Evolutionary conservation across 2,888 invertebrate genomes (phyloP).

Genomic region (Suillia variegata): DNA sequence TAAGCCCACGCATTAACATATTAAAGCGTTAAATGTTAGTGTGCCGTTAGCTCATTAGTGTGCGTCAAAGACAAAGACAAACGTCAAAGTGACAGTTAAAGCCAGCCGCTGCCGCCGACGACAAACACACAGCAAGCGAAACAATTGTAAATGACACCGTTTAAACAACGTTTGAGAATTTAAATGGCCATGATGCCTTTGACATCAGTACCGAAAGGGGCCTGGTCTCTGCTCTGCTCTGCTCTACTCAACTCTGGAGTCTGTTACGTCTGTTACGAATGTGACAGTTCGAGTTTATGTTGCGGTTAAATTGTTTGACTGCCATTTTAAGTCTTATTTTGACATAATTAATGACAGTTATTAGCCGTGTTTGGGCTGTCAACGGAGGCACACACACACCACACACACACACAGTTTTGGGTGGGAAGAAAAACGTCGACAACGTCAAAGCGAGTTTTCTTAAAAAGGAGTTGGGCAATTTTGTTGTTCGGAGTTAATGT

Average conservation of each 20-base stretch:
- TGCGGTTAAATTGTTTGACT: constrained; percentile 13
- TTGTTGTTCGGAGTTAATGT: too few relatives aligned
- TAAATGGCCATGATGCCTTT: too few relatives aligned
- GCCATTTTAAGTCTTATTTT: constrained; percentile 52
- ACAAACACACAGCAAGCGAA: constrained; percentile 4
- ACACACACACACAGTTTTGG: neutral
- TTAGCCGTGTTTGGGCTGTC: constrained; percentile 40
- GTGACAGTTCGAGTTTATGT: constrained; percentile 5
- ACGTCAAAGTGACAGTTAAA: neutral
- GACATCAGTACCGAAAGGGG: too few relatives aligned
- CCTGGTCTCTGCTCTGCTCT: too few relatives aligned
- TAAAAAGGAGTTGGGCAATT: neutral
- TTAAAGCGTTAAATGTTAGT: neutral
- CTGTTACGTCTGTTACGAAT: too few relatives aligned
- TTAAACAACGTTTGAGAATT: too few relatives aligned
- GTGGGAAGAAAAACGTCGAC: too few relatives aligned
- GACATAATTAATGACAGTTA: constrained; percentile 55
- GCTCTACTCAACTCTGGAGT: too few relatives aligned
- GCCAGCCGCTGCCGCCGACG: constrained; percentile 17
- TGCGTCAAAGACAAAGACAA: too few relatives aligned
- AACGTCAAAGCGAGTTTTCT: neutral
- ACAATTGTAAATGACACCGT: too few relatives aligned
- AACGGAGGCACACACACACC: constrained; percentile 8
- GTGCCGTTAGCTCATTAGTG: neutral
- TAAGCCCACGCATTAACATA: neutral